Percentiles rank a stretch among this genome's conserved stretches.
Evolutionary conservation across 2,113 vertebrate species (phyloP).

Genomic region (Marmota monax): DNA sequence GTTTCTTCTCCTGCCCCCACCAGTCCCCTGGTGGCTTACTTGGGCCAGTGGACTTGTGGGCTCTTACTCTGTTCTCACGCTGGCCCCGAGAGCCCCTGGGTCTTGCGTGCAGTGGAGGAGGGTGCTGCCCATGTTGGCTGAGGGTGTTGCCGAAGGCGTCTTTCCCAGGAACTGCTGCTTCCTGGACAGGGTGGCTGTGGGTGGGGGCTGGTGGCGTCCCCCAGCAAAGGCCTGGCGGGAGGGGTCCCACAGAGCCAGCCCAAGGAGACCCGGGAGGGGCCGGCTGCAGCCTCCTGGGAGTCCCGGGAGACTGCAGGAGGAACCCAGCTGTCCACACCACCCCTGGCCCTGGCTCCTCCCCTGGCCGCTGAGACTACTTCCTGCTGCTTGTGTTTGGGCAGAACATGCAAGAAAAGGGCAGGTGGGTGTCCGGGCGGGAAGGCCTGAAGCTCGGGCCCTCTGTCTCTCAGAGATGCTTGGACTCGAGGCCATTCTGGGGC

Average conservation of each 20-base stretch:
- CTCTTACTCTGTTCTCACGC: background rate
- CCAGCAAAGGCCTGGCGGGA: background rate
- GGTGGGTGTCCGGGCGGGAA: background rate
- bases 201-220: background rate
- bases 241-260: no score
- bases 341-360: background rate
- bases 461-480: no score
- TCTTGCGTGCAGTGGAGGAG: no score
- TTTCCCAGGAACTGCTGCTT: background rate
- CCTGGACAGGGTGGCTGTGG: background rate
- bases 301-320: background rate
- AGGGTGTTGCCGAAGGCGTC: background rate
- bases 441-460: background rate
- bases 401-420: background rate
- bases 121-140: background rate
- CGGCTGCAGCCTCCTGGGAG: background rate
- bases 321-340: accelerated
- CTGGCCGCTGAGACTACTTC: background rate
- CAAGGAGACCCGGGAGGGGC: background rate
- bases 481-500: background rate
- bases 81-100: no score
- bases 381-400: background rate
- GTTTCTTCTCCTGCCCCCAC: background rate
- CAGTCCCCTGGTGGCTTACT: accelerated
- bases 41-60: no score